phyloP scores from a whole-genome alignment of 1,140 invertebrate genomes.

The Orchesella cincta region DNA sequence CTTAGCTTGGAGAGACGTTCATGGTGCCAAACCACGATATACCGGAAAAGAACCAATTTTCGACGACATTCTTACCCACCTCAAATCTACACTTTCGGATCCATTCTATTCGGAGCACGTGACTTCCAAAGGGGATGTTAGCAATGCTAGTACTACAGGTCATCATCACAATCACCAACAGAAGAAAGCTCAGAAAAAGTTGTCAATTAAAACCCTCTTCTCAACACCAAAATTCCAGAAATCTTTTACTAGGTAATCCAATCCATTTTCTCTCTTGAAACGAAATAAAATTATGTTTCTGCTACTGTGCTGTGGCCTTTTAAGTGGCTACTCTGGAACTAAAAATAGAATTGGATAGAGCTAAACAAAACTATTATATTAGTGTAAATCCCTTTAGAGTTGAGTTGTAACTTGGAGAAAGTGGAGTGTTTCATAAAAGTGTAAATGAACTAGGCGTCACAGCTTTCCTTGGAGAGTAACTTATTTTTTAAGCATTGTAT shows the following conservation, averaged over 20 bases:
- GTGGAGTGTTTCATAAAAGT: too few relatives aligned
- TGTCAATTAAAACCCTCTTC: constrained; percentile 91
- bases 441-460: too few relatives aligned
- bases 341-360: too few relatives aligned
- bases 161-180: constrained; percentile 60
- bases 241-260: constrained; percentile 73
- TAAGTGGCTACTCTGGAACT: too few relatives aligned
- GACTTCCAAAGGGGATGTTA: constrained; percentile 34
- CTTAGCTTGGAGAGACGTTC: constrained; percentile 65
- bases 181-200: constrained; percentile 74
- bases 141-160: constrained; percentile 57
- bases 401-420: too few relatives aligned
- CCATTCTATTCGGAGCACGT: constrained; percentile 58
- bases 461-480: too few relatives aligned
- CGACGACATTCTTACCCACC: constrained; percentile 73
- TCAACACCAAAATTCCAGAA: constrained; percentile 94
- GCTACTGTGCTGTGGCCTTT: too few relatives aligned
- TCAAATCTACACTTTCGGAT: constrained; percentile 66
- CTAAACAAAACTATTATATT: too few relatives aligned
- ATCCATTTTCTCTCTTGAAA: too few relatives aligned
- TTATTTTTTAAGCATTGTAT: too few relatives aligned
- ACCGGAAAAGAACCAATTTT: constrained; percentile 70
- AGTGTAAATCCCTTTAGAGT: too few relatives aligned
- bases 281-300: too few relatives aligned
- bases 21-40: constrained; percentile 68